A percentile compares a stretch with the other conserved stretches of the same genome.
Evolutionary conservation across 1,140 invertebrate genomes (phyloP).

Genomic region (Drosophila sturtevanti): DNA sequence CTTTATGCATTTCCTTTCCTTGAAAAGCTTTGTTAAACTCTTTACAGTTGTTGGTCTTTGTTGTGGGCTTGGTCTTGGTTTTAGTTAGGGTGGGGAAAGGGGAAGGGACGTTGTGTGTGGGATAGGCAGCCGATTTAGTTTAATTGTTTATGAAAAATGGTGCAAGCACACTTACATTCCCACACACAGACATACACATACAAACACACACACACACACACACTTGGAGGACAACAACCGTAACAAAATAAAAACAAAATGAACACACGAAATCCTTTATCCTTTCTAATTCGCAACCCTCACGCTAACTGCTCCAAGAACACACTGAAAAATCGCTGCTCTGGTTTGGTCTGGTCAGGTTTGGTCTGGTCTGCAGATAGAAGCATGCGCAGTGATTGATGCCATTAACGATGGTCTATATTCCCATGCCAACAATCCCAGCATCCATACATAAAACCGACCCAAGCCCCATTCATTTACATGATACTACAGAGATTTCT

Average conservation of each 20-base stretch:
- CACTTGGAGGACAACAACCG: slow-evolving; percentile 1
- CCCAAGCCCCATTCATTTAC: neutral
- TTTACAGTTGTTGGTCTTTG: neutral
- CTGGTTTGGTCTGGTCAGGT: slow-evolving; percentile 12
- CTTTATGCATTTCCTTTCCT: slow-evolving; percentile 1
- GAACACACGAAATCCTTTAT: neutral
- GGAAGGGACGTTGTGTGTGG: no score
- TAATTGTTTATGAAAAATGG: slow-evolving; percentile 33
- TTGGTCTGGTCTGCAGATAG: slow-evolving; percentile 22
- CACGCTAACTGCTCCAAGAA: slow-evolving; percentile 63
- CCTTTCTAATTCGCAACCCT: slow-evolving; percentile 26
- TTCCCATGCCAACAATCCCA: slow-evolving; percentile 25
- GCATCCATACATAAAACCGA: neutral
- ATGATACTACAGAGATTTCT: no score
- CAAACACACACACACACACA: neutral
- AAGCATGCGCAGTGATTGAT: slow-evolving; percentile 58
- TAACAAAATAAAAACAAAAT: neutral
- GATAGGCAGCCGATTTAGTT: no score
- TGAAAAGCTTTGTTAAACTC: slow-evolving; percentile 4
- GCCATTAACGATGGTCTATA: slow-evolving; percentile 13
- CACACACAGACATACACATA: slow-evolving; percentile 17
- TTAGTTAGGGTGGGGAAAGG: no score
- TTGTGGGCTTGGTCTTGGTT: no score
- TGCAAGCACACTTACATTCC: slow-evolving; percentile 19
- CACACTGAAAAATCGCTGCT: slow-evolving; percentile 47